These are phyloP conservation scores for Himalopsyche tibetana DNA, from an alignment of 2,888 invertebrate genomes.

Conservation along the genomic window DNA sequence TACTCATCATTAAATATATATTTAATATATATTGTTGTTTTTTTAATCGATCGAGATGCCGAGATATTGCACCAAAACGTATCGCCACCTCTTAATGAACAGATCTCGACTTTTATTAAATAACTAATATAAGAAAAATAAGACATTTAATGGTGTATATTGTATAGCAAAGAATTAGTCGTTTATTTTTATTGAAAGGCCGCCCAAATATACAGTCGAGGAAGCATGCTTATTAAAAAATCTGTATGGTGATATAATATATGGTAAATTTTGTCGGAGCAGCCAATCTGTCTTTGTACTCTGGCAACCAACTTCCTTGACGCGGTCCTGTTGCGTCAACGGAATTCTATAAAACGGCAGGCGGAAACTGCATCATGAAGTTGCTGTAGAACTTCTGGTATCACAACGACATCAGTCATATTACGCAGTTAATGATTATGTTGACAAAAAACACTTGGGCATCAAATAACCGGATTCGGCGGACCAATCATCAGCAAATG, in stretches of 20 bases:
- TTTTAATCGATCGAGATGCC: no score
- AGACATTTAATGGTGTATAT: no score
- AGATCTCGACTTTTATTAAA: no score
- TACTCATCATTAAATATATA: no score
- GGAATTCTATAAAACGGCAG: background rate
- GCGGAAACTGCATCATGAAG: background rate
- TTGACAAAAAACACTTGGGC: conserved; percentile 1
- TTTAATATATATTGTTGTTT: no score
- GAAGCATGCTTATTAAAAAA: no score
- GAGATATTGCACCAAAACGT: no score
- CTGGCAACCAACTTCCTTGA: background rate
- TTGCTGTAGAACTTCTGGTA: background rate
- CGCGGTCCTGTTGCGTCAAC: background rate
- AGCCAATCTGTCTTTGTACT: background rate
- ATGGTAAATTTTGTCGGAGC: background rate
- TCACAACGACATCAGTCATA: background rate
- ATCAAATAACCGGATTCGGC: conserved; percentile 8
- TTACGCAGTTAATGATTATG: background rate
- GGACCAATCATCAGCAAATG: background rate
- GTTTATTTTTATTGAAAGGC: no score
- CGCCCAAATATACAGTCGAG: no score
- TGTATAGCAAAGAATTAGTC: no score
- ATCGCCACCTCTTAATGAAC: no score
- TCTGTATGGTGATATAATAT: background rate
- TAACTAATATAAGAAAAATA: no score